Conservation (phyloP, 2,888 invertebrate genomes). For the Lutraria lutraria region DNA sequence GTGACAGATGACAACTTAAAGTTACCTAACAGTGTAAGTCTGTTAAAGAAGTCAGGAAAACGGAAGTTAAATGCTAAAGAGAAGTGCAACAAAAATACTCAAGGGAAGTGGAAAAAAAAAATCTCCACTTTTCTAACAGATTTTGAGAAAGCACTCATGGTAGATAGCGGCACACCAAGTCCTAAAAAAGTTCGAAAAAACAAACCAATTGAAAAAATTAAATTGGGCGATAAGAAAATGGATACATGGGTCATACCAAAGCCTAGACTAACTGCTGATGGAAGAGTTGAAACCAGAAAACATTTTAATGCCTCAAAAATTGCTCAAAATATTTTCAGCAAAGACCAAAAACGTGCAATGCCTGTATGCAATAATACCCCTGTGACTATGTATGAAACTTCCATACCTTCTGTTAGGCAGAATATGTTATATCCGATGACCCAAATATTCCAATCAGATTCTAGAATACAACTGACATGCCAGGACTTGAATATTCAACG, state of each 20-base stretch:
- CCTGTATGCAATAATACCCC: constrained; percentile 33
- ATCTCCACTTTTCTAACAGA: constrained; percentile 19
- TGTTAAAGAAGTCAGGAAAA: neutral
- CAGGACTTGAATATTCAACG: neutral
- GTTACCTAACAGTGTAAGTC: neutral
- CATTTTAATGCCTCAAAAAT: constrained; percentile 49
- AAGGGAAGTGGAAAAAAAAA: neutral
- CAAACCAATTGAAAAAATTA: neutral
- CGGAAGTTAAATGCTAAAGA: neutral
- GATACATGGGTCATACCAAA: neutral
- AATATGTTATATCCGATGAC: too few relatives aligned
- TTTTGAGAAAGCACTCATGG: constrained; percentile 43
- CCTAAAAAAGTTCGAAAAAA: neutral
- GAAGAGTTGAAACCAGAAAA: neutral
- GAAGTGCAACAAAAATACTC: neutral
- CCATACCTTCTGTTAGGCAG: neutral
- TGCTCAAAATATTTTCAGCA: constrained; percentile 49
- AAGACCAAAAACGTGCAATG: constrained; percentile 27
- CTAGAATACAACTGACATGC: neutral
- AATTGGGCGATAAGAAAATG: constrained; percentile 15
- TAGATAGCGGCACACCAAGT: neutral
- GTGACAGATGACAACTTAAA: neutral
- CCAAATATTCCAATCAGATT: neutral
- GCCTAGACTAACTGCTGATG: neutral
- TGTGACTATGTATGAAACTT: neutral